Conservation (phyloP, 2,888 invertebrate species). For the Volucella bombylans region DNA sequence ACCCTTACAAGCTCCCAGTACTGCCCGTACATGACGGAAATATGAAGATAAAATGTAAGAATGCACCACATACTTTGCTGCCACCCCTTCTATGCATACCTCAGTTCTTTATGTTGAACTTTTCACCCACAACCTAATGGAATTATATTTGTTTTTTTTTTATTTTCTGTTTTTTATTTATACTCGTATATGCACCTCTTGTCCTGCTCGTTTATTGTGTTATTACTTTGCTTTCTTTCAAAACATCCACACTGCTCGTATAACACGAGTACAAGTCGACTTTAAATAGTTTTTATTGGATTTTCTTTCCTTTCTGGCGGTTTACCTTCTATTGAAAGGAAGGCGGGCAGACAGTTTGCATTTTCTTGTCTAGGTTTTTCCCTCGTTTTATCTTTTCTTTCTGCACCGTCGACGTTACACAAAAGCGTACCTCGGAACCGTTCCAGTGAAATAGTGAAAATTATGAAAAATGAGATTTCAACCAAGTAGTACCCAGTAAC, state of each 20-base stretch:
- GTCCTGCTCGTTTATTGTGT: slow-evolving; percentile 27
- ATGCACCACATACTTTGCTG: slow-evolving; percentile 5
- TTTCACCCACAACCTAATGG: slow-evolving; percentile 60
- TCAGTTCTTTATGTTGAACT: not conserved
- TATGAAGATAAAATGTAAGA: slow-evolving; percentile 4
- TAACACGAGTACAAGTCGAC: slow-evolving; percentile 7
- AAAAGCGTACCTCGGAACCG: no score
- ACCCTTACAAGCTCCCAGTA: slow-evolving; percentile 22
- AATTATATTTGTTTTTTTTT: slow-evolving; percentile 55
- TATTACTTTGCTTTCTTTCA: slow-evolving; percentile 49
- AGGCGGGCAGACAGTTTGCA: not conserved
- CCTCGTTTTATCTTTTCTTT: no score
- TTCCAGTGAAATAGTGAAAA: no score
- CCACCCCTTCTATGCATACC: not conserved
- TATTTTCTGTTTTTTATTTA: no score
- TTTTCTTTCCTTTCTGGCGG: slow-evolving; percentile 32
- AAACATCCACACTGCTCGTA: not conserved
- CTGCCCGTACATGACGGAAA: not conserved
- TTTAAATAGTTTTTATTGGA: slow-evolving; percentile 68
- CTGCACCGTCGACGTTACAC: no score
- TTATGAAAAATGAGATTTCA: no score
- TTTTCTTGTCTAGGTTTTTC: not conserved
- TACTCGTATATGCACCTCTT: not conserved
- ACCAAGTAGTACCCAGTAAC: no score
- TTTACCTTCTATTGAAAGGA: slow-evolving; percentile 11